These are phyloP conservation scores for Apis cerana DNA, from an alignment of 1,140 invertebrate species.

Conservation along the genomic window DNA sequence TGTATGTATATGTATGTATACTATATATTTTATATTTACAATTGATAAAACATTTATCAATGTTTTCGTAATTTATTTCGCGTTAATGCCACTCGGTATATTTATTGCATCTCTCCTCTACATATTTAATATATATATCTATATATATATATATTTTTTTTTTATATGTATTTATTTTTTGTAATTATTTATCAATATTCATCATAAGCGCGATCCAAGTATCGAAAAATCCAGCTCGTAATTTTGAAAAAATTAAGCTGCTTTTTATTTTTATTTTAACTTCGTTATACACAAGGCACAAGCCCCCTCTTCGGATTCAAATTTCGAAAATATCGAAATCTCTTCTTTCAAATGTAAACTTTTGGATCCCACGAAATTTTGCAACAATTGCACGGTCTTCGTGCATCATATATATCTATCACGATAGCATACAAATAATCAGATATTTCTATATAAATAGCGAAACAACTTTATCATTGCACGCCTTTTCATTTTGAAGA, in stretches of 20 bases:
- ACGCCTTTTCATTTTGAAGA: background rate
- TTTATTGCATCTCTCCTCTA: constrained; percentile 46
- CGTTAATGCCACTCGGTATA: constrained; percentile 31
- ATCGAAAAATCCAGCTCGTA: background rate
- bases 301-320: constrained; percentile 10
- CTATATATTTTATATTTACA: constrained; percentile 26
- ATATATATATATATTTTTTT: background rate
- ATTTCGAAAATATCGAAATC: background rate
- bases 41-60: constrained; percentile 14
- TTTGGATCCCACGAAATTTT: background rate
- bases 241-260: background rate
- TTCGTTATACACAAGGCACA: constrained; percentile 45
- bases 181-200: background rate
- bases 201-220: background rate
- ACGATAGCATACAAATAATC: background rate
- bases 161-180: background rate
- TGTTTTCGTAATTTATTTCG: constrained; percentile 1
- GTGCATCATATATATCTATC: constrained; percentile 14
- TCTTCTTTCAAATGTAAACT: background rate
- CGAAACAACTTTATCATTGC: constrained; percentile 10
- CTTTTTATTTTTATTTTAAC: background rate
- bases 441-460: background rate
- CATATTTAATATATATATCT: constrained; percentile 5
- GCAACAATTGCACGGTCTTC: background rate
- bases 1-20: background rate